Evolutionary conservation across 2,113 vertebrate genomes (phyloP), one percentile per base, ranked within the genome.

Genomic region (Myrmecophaga tridactyla): DNA sequence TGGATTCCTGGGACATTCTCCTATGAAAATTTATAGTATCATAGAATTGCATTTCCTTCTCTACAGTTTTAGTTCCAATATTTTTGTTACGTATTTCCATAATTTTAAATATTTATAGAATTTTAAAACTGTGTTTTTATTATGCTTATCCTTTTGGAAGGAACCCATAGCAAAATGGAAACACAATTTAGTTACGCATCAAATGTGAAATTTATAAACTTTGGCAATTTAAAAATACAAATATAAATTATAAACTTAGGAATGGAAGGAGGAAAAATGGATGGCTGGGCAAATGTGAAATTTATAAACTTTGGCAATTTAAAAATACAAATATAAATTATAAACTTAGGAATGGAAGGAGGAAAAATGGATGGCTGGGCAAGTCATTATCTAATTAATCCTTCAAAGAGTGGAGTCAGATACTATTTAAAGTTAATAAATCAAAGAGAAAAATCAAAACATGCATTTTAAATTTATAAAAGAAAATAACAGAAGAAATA

Each of bases 171-270:
- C 9, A 76, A 83, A 93, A 69, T 4, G 86, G 9, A 18, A 91
- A 75, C 31, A 84, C 4, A 90, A 48, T 7, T 58, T 34, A 46
- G 27, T 21, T 86, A 67, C 5, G 80, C 36, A 46, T 29, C 23
- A 80, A 80, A 78, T 92, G 29, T 73, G 29, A 92, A 73, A 69
- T 86, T 51, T 60, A 43, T 86, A 80, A 86, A 73, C 4, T 86
- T 95, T 85, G 39, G 31, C 15, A 56, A 67, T 60, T 80, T 96
- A 65, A 73, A 92, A 95, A 91, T 86, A 81, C 41, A 67, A 69
- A 81, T 62, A 43, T 25, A 62, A 72, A 70, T 10, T 91, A 86
- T 43, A 76, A 90, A 60, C 10, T 90, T 76, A 83, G 20, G 34
- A 56, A 3, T 48, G 11, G 7, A 60, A 78, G 18, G 23, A 82